Conservation (phyloP, 2,888 invertebrate species). For the Scaptomyza cyrtandrae region DNA sequence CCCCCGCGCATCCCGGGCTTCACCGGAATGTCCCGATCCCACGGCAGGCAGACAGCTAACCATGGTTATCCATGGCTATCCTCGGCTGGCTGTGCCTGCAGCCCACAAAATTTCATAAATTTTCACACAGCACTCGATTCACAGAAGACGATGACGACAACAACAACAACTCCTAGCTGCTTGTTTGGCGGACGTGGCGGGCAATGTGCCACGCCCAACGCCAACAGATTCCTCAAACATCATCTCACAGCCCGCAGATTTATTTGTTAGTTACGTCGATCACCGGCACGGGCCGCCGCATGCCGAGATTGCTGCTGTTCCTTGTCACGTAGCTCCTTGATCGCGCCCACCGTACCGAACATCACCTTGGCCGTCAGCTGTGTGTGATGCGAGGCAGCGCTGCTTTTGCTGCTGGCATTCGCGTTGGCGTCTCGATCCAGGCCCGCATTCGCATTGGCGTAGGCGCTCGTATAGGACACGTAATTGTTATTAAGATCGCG, state of each 20-base stretch:
- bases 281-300: constrained; percentile 83
- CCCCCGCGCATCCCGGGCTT: constrained; percentile 2
- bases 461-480: constrained; percentile 84
- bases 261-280: constrained; percentile 81
- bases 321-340: constrained; percentile 90
- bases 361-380: constrained; percentile 90
- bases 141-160: not conserved
- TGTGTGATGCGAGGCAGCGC: constrained; percentile 72
- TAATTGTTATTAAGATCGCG: constrained; percentile 85
- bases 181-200: constrained; percentile 8
- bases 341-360: constrained; percentile 90
- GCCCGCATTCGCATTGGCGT: constrained; percentile 82
- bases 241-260: constrained; percentile 15
- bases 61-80: not conserved
- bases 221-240: constrained; percentile 11
- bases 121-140: constrained; percentile 38
- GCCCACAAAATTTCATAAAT: constrained; percentile 17
- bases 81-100: constrained; percentile 1
- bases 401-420: constrained; percentile 55
- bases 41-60: constrained; percentile 20
- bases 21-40: not conserved
- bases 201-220: constrained; percentile 15
- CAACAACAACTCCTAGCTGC: not conserved
- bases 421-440: constrained; percentile 81
- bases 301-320: constrained; percentile 88